Evolutionary conservation across 2,888 invertebrate genomes (phyloP).

Genomic region (Apamea monoglypha): DNA sequence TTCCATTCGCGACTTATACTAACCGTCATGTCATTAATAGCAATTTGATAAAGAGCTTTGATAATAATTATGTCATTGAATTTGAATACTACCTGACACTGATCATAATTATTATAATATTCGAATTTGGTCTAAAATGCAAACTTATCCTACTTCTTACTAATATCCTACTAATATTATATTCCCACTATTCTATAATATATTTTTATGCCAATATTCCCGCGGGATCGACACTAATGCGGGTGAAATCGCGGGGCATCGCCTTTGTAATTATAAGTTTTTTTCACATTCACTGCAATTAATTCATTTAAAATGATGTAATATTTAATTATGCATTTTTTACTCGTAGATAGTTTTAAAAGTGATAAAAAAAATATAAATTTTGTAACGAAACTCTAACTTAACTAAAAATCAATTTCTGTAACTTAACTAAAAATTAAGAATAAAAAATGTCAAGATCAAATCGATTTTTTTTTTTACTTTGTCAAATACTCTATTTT

Average conservation of each 20-base stretch:
- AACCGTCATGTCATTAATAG: neutral
- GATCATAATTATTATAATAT: neutral
- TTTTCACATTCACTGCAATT: too few species aligned
- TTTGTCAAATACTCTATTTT: too few species aligned
- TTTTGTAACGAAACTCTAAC: too few species aligned
- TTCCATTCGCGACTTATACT: neutral
- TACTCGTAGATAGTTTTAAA: neutral
- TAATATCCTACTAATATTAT: too few species aligned
- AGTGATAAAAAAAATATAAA: too few species aligned
- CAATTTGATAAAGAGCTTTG: conserved; percentile 11
- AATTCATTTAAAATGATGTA: too few species aligned
- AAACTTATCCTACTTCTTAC: neutral
- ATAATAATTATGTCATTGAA: neutral
- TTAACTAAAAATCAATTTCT: too few species aligned
- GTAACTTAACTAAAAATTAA: neutral
- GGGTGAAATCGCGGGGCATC: too few species aligned
- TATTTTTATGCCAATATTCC: too few species aligned
- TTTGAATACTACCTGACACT: neutral
- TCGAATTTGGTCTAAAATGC: neutral
- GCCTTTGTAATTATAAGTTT: too few species aligned
- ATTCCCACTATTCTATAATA: too few species aligned
- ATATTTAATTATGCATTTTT: neutral
- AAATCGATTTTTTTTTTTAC: neutral
- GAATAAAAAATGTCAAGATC: neutral
- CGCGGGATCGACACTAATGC: too few species aligned